These are phyloP conservation scores for Furcifer pardalis DNA, from an alignment of 2,797 vertebrate species.

Conservation along the genomic window DNA sequence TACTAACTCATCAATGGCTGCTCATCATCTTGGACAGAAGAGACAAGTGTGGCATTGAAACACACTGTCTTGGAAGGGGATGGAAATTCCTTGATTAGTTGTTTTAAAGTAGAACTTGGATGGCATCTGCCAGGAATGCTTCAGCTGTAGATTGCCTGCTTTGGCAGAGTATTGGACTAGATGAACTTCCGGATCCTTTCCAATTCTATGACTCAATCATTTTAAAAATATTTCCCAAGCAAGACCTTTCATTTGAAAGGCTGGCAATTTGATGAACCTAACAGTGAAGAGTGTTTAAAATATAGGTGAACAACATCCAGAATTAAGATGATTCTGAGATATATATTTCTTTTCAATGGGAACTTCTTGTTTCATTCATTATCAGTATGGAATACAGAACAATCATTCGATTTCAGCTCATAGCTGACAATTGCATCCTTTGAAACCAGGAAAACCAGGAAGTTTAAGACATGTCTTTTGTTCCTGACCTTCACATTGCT, in stretches of 20 bases:
- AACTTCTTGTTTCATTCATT: background rate
- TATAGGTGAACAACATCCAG: background rate
- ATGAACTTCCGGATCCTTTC: too few relatives aligned
- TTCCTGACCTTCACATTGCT: slow-evolving; percentile 53
- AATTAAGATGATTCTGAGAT: background rate
- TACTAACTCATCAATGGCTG: too few relatives aligned
- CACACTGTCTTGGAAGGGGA: too few relatives aligned
- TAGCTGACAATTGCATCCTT: background rate
- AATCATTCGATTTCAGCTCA: slow-evolving; percentile 24
- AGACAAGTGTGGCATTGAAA: too few relatives aligned
- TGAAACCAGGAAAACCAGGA: slow-evolving; percentile 37
- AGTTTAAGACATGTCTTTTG: slow-evolving; percentile 25
- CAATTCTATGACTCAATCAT: too few relatives aligned
- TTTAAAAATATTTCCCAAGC: background rate
- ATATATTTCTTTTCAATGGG: background rate
- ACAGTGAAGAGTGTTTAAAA: background rate
- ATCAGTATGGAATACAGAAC: background rate
- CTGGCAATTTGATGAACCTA: background rate
- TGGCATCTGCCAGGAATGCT: too few relatives aligned
- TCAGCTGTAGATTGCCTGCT: too few relatives aligned
- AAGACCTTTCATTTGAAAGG: background rate
- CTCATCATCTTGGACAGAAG: too few relatives aligned
- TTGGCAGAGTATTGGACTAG: too few relatives aligned
- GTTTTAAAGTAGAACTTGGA: too few relatives aligned
- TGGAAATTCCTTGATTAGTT: too few relatives aligned